Base-by-base conservation (phyloP, 2,113 vertebrate genomes). In the Lasiurus cinereus region DNA sequence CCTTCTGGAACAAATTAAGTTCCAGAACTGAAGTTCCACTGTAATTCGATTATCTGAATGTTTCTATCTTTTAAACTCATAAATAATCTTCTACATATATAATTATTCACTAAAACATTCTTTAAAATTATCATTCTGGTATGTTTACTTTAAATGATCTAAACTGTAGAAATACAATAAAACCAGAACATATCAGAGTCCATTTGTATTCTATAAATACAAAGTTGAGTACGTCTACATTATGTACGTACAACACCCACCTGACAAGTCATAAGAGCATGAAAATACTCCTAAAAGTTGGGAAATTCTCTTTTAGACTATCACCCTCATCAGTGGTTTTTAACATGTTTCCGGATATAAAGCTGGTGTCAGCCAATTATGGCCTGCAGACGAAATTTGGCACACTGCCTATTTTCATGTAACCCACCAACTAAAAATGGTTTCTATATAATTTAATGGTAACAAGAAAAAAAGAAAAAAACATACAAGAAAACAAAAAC, bases 391-490 rank as follows among this genome's bases (percentile, higher is more conserved):
- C 39, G 64, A 94, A 73, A 91, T 78, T 11, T 83, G 15, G 33
- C 76, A 91, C 10, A 48, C 15, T 52, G 43, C 36, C 72, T 86
- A 86, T 77, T 43, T 95, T 72, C 70, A 8, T 59, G 89, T 52
- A 73, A 64, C 22, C 74, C 29, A 67, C 0, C 4, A 83, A 69
- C 70, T 93, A 93, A 88, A 29, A 89, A 62, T 50, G 24, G 14
- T 93, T 76, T 48, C 72, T 46, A 95, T 8, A 90, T 69, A 83
- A 93, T 93, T 74, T 84, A 84, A 66, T 66, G 24, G 14, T 74
- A 67, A 67, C 14, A 67, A 67, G 15, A 31, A 16, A 24, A 66
- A 46, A 43, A 31, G 39, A 82, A 39, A 43, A 50, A 82, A 27
- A 62, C 56, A 62, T 8, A 31, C 27, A 15, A 67, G 0, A n/a